Evolutionary conservation across 2,113 vertebrate species (phyloP).

Genomic region (Variabilichromis moorii): DNA sequence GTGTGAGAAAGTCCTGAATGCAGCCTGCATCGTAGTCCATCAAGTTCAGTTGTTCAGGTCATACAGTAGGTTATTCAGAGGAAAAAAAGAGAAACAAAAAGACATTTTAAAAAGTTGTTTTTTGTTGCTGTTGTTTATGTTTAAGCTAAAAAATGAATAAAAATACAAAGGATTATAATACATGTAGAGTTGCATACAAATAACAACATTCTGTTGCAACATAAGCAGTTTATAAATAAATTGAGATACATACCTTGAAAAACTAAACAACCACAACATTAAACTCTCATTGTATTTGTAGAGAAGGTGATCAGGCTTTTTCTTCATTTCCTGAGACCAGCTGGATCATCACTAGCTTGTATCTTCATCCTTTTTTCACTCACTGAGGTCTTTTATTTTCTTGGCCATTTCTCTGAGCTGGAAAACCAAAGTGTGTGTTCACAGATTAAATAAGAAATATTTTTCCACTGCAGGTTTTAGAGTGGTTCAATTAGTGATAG

Average conservation of each 20-base stretch:
- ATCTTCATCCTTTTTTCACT: neutral
- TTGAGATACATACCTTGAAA: neutral
- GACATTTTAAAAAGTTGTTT: neutral
- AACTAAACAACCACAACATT: neutral
- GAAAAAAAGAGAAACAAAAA: neutral
- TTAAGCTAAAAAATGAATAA: neutral
- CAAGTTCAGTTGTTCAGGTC: neutral
- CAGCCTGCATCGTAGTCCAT: neutral
- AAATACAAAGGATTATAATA: neutral
- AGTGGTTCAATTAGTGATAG: neutral
- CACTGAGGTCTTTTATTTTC: neutral
- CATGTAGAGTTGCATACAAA: fast-evolving
- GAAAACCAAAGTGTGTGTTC: neutral
- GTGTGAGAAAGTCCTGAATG: neutral
- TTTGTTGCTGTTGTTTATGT: neutral
- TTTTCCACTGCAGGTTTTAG: neutral
- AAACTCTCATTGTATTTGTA: neutral
- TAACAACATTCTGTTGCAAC: neutral
- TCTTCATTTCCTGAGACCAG: neutral
- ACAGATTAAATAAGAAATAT: fast-evolving
- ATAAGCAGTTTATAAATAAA: neutral
- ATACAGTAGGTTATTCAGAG: fast-evolving
- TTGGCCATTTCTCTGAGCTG: neutral
- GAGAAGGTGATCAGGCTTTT: neutral
- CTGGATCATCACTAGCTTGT: neutral